Conservation (phyloP, 2,888 invertebrate species). For the Mythimna ferrago region DNA sequence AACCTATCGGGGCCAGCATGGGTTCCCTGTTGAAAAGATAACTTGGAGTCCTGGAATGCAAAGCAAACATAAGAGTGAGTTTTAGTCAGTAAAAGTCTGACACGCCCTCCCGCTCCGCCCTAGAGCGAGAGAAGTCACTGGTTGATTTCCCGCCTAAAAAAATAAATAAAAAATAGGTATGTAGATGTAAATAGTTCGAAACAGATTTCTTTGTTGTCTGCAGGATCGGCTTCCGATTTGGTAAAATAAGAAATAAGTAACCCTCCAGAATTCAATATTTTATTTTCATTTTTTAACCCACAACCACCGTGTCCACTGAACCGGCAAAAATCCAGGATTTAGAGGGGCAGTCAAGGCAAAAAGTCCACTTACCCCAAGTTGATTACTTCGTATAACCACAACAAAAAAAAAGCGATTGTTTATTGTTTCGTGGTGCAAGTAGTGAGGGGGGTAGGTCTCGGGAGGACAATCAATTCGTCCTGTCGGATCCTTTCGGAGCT, state of each 20-base stretch:
- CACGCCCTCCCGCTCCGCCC: too few species aligned
- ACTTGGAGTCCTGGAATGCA: too few species aligned
- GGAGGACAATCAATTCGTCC: constrained; percentile 66
- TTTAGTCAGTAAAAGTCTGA: too few species aligned
- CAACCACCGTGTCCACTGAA: constrained; percentile 42
- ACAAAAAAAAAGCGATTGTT: constrained; percentile 39
- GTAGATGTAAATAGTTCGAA: too few species aligned
- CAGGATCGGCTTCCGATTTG: not conserved
- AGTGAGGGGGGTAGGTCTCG: constrained; percentile 31
- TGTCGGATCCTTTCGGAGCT: constrained; percentile 65
- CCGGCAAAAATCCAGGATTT: constrained; percentile 52
- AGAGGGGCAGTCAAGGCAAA: constrained; percentile 58
- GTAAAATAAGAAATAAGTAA: constrained; percentile 1
- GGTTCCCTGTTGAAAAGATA: too few species aligned
- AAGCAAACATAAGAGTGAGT: too few species aligned
- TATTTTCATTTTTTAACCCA: constrained; percentile 24
- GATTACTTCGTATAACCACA: constrained; percentile 59
- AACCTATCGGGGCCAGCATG: too few species aligned
- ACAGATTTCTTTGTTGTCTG: not conserved
- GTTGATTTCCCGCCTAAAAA: too few species aligned
- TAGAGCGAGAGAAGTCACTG: too few species aligned
- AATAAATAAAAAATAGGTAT: too few species aligned
- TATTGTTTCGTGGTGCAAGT: constrained; percentile 54
- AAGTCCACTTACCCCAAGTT: constrained; percentile 54
- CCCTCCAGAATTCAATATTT: not conserved